phyloP scores from a whole-genome alignment of 2,888 invertebrate species.

The Dolichomitus sp. region DNA sequence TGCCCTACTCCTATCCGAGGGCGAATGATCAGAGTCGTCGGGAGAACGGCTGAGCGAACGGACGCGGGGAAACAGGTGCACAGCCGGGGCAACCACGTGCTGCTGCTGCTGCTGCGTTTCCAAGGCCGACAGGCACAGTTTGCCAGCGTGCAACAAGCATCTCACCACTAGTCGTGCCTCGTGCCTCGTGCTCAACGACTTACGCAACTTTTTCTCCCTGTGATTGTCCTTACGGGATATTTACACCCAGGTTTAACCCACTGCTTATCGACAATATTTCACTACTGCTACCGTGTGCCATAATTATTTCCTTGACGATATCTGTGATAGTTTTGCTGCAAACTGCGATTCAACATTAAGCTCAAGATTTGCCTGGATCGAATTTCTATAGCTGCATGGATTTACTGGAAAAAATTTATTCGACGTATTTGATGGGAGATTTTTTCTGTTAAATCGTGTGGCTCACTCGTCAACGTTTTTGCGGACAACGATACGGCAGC shows the following conservation, averaged over 20 bases:
- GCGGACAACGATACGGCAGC: no score
- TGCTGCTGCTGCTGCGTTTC: conserved; percentile 65
- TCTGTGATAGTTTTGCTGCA: not conserved
- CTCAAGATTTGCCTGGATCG: not conserved
- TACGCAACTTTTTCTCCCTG: conserved; percentile 40
- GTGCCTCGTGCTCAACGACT: conserved; percentile 30
- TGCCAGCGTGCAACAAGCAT: conserved; percentile 53
- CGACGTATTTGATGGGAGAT: not conserved
- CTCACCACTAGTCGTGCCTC: conserved; percentile 44
- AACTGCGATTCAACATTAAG: not conserved
- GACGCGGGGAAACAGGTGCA: conserved; percentile 69
- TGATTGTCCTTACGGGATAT: conserved; percentile 5
- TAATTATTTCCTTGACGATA: not conserved
- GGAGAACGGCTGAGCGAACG: conserved; percentile 35
- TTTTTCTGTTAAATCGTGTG: not conserved
- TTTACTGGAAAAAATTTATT: not conserved
- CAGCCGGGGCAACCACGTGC: conserved; percentile 79
- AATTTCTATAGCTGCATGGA: not conserved
- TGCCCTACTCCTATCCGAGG: conserved; percentile 27
- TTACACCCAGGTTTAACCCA: not conserved
- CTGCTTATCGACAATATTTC: not conserved
- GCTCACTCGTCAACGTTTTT: not conserved
- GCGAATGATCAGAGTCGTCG: conserved; percentile 24
- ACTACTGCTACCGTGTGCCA: not conserved
- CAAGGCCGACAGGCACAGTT: conserved; percentile 79